A percentile compares a stretch with the other conserved stretches of the same genome.
phyloP scores from a whole-genome alignment of 2,113 vertebrate genomes.

The Chaetura pelagica region DNA sequence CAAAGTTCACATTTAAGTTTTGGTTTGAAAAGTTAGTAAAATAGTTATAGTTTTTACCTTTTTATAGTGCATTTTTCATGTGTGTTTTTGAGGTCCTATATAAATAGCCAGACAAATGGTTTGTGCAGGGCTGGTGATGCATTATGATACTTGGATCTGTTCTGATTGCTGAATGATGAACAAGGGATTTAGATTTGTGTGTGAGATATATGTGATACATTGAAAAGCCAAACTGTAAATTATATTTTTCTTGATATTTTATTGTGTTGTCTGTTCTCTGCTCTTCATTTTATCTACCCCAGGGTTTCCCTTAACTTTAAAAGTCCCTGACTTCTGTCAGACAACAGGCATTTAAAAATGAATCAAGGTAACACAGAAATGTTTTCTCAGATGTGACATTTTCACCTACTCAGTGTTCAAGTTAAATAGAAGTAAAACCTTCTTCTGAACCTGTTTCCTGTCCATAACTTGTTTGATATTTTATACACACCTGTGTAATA shows the following conservation, averaged over 20 bases:
- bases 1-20: not conserved
- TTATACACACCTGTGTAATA: not conserved
- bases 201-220: not conserved
- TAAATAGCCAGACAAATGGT: slow-evolving; percentile 7
- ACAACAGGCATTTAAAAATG: not conserved
- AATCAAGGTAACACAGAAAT: not conserved
- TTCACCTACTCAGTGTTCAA: not conserved
- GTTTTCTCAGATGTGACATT: not conserved
- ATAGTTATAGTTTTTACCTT: slow-evolving; percentile 13
- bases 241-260: not conserved
- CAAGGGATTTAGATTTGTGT: not conserved
- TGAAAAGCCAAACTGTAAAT: not conserved
- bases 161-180: not conserved
- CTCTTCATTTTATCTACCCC: not conserved
- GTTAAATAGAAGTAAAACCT: not conserved
- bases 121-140: not conserved
- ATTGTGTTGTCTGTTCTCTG: not conserved
- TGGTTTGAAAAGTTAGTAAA: slow-evolving; percentile 26
- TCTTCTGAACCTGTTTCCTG: not conserved
- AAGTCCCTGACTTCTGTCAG: not conserved
- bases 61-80: slow-evolving; percentile 9
- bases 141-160: not conserved
- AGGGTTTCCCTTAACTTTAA: not conserved
- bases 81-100: slow-evolving; percentile 17
- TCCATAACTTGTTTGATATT: not conserved